phyloP scores from a whole-genome alignment of 1,140 invertebrate species.

The Bombus polaris region DNA sequence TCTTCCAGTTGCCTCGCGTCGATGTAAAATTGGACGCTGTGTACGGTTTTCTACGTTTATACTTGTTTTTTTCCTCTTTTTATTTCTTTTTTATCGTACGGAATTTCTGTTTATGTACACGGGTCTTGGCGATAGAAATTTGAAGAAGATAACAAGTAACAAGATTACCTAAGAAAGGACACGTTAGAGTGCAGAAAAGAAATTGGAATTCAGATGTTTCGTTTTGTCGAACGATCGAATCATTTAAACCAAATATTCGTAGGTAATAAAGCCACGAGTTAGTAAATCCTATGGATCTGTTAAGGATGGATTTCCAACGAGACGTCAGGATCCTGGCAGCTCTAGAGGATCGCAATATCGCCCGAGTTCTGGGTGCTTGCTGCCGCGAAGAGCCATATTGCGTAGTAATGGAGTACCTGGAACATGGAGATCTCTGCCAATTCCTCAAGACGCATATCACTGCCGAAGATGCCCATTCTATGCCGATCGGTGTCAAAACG shows the following conservation, averaged over 20 bases:
- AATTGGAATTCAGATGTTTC: background rate
- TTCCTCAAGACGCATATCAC: conserved; percentile 88
- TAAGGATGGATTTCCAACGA: conserved; percentile 93
- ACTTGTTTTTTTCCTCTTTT: background rate
- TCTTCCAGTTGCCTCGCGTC: background rate
- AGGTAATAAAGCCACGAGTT: background rate
- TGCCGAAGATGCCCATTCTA: conserved; percentile 83
- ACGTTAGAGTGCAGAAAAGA: background rate
- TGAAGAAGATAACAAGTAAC: background rate
- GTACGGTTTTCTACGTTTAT: background rate
- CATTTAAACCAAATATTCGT: background rate
- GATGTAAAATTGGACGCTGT: conserved; percentile 5
- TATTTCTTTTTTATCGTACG: background rate
- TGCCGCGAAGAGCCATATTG: conserved; percentile 91
- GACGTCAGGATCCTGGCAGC: conserved; percentile 94
- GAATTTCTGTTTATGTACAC: background rate
- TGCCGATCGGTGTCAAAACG: conserved; percentile 85
- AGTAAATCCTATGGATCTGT: conserved; percentile 54
- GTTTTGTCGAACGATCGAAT: background rate
- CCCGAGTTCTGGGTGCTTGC: conserved; percentile 93
- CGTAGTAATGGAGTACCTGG: conserved; percentile 95
- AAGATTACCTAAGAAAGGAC: background rate
- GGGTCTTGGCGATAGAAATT: background rate
- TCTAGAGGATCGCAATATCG: conserved; percentile 93
- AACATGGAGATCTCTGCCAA: conserved; percentile 94